Evolutionary conservation across 2,113 vertebrate species (phyloP).

Genomic region (Accipiter virgatus): DNA sequence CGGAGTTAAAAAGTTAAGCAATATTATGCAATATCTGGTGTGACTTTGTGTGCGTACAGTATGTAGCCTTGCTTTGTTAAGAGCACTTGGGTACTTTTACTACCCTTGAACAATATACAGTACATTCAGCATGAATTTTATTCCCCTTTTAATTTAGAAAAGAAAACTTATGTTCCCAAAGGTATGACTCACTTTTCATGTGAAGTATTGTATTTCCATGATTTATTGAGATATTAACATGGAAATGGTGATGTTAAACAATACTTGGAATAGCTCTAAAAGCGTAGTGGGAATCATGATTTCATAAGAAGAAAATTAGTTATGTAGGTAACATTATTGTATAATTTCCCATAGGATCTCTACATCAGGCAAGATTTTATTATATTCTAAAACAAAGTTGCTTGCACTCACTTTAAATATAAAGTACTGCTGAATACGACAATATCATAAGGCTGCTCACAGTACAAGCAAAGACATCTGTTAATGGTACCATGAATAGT

Average conservation of each 20-base stretch:
- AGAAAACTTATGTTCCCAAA: conserved; percentile 69
- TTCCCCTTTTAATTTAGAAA: conserved; percentile 74
- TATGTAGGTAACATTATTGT: conserved; percentile 77
- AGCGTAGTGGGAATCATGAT: conserved; percentile 75
- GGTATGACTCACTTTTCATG: conserved; percentile 60
- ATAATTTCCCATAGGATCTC: conserved; percentile 69
- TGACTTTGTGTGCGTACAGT: background rate
- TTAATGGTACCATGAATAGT: conserved; percentile 73
- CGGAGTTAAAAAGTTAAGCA: background rate
- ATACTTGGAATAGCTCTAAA: conserved; percentile 78
- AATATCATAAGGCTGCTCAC: conserved; percentile 55
- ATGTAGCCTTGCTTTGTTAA: background rate
- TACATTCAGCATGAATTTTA: conserved; percentile 48
- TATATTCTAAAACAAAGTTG: conserved; percentile 74
- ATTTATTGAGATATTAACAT: conserved; percentile 79
- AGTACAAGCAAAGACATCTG: conserved; percentile 69
- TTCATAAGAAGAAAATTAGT: conserved; percentile 78
- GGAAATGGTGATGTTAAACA: conserved; percentile 79
- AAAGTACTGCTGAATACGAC: conserved; percentile 60
- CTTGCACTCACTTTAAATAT: conserved; percentile 59
- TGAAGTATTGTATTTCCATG: conserved; percentile 72
- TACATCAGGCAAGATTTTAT: conserved; percentile 67
- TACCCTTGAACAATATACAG: conserved; percentile 9
- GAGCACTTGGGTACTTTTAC: conserved; percentile 4
- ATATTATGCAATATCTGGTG: background rate